phyloP scores from a whole-genome alignment of 2,797 vertebrate genomes.

The Mionectes olivaceus region DNA sequence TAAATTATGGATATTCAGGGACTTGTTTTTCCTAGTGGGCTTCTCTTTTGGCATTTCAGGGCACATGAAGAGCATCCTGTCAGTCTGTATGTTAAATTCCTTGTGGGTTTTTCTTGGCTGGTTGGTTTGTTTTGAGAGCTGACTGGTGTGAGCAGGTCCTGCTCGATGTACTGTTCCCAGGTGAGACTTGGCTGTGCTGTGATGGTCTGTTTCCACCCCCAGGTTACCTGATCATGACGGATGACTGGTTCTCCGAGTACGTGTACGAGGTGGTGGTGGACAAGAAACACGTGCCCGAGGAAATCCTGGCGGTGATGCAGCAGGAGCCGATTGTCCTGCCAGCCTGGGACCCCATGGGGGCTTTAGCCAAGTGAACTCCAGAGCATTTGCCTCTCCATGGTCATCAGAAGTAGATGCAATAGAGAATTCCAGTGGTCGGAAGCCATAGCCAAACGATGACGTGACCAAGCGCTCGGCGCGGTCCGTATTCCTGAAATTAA shows the following conservation, averaged over 20 bases:
- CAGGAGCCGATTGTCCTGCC: conserved; percentile 91
- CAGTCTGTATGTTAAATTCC: background rate
- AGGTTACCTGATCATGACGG: conserved; percentile 98
- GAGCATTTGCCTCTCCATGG: background rate
- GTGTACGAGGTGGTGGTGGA: conserved; percentile 98
- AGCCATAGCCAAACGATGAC: conserved; percentile 65
- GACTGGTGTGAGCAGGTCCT: accelerated
- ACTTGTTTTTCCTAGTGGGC: background rate
- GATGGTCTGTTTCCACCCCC: background rate
- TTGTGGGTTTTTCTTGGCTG: background rate
- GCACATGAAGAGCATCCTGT: accelerated
- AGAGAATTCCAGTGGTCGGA: conserved; percentile 66
- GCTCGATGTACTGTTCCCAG: accelerated
- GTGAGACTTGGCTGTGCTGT: background rate
- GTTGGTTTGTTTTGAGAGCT: background rate
- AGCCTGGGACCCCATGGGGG: conserved; percentile 98
- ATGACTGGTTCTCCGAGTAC: conserved; percentile 97
- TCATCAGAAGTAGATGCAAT: conserved; percentile 64
- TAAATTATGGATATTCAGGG: background rate
- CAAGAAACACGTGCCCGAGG: conserved; percentile 85
- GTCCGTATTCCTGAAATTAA: conserved; percentile 1
- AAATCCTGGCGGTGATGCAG: conserved; percentile 89
- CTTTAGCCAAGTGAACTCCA: conserved; percentile 85
- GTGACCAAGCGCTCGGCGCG: background rate
- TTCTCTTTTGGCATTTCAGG: background rate